Base-by-base conservation (phyloP, 2,797 vertebrate genomes). In the Takifugu ocellatus region DNA sequence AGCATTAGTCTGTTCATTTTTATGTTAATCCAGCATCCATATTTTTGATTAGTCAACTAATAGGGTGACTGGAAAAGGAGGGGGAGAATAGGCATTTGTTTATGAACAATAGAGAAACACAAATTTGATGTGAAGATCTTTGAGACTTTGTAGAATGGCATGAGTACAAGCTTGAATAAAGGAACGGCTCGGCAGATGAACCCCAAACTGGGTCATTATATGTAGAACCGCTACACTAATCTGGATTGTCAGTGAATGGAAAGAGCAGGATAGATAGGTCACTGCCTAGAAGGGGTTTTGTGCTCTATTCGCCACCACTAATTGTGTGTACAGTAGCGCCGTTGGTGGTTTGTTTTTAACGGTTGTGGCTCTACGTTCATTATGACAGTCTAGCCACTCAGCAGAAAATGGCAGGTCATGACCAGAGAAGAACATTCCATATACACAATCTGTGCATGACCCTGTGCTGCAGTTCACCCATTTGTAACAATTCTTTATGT, bases 401-500 rank as follows among this genome's bases (percentile, higher is more conserved):
- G 84, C 88, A 90, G 67, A 88, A 88, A 86, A 69, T 51, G 69
- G 65, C 70, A 43, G 50, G 56, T 70, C 56, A 26, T 63, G 68
- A 76, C 63, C 36, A 16, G 60, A 53, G 53, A 75, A 79, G 81
- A 88, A 88, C 73, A 80, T 91, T 89, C 89, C 80, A 85, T 84
- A 79, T 70, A 65, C 61, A 75, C 21, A 54, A 54, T 60, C 61
- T 51, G 58, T 69, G 68, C 77, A 57, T 56, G 53, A n/a, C 59
- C 61, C 58, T 56, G 60, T 45, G 59, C 58, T 63, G 68, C 72
- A 66, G 21, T 66, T 68, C 26, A 66, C 43, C 53, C 54, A 21
- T 45, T 16, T 48, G 15, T 67, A 77, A 56, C 54, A 56, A 77
- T 61, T 52, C 51, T 57, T 49, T 14, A 61, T 60, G 53, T 39